phyloP scores from a whole-genome alignment of 2,888 invertebrate genomes.

The Drosophila putrida region DNA sequence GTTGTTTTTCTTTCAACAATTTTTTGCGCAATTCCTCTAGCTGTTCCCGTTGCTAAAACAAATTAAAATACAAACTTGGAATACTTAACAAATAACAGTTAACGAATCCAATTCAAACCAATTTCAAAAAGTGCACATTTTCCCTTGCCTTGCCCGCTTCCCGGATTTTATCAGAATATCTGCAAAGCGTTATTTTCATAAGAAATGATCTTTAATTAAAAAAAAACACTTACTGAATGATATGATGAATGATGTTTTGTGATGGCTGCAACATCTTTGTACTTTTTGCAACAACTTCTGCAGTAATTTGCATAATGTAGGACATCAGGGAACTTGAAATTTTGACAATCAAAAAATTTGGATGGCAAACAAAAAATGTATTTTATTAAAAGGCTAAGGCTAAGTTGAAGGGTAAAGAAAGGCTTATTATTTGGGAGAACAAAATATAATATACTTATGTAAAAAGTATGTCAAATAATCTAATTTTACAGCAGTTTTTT shows the following conservation, averaged over 20 bases:
- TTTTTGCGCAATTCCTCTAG: slow-evolving; percentile 41
- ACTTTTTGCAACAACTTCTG: neutral
- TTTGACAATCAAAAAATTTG: slow-evolving; percentile 9
- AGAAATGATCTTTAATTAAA: neutral
- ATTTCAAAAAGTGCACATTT: slow-evolving; percentile 54
- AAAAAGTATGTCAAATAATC: no score
- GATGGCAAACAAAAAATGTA: neutral
- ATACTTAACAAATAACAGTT: neutral
- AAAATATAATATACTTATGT: no score
- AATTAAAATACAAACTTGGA: neutral
- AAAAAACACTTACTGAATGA: slow-evolving; percentile 27
- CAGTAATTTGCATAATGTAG: neutral
- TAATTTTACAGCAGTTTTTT: no score
- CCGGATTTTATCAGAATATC: slow-evolving; percentile 28
- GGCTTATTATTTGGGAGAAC: neutral
- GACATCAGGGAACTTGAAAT: slow-evolving; percentile 29
- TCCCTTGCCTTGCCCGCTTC: slow-evolving; percentile 63
- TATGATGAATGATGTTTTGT: neutral
- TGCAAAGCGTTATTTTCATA: neutral
- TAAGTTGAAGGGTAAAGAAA: neutral
- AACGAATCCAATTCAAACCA: slow-evolving; percentile 17
- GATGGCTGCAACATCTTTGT: slow-evolving; percentile 26
- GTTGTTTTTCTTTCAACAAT: slow-evolving; percentile 29
- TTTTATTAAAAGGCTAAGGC: neutral
- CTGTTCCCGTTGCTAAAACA: slow-evolving; percentile 51